Base-by-base conservation (phyloP, 2,888 invertebrate species). In the Drosophila pseudotakahashii region DNA sequence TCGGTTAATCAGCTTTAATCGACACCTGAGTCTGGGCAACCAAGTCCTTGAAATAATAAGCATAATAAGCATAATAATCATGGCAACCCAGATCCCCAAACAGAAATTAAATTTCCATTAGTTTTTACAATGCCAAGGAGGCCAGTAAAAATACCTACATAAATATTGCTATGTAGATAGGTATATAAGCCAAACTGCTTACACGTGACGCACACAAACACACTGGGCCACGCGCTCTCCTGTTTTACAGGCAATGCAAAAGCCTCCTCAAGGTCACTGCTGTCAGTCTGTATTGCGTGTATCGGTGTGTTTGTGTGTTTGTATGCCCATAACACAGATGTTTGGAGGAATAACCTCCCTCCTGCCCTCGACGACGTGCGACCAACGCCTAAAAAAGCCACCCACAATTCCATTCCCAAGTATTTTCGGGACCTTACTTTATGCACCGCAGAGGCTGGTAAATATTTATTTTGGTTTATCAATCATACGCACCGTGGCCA, bases 381-480 rank as follows among this genome's bases (percentile, higher is more conserved):
- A 76, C 75, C 75, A 75, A 75, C 75, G 75, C 75, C 76, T 75
- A 71, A 73, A 73, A 67, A 67, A 48, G 26, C 39, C 36, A 45
- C 30, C 30, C 45, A 34, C n/a, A 44, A 13, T 16, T 26, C 50
- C 53, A 48, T 26, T 11, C 39, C 34, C 37, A 19, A 53, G 26
- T 11, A 30, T 51, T 68, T 41, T 70, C 19, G 39, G 50, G 37
- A 57, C 44, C 71, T 26, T 26, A 26, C 50, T 67, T 79, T 81
- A 75, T 81, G 82, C 76, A 81, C 59, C 71, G 76, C 47, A 73
- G 81, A 87, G 85, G 85, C 81, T 88, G 78, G 75, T 71, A 86
- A 83, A 83, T 88, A 83, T 83, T 84, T 83, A 83, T 83, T 82
- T 88, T 86, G 78, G 81, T 76, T 83, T 88, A 84, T 86, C 87